Evolutionary conservation across 2,797 vertebrate species (phyloP), one percentile per base, ranked within the genome.

Genomic region (Mallotus villosus): DNA sequence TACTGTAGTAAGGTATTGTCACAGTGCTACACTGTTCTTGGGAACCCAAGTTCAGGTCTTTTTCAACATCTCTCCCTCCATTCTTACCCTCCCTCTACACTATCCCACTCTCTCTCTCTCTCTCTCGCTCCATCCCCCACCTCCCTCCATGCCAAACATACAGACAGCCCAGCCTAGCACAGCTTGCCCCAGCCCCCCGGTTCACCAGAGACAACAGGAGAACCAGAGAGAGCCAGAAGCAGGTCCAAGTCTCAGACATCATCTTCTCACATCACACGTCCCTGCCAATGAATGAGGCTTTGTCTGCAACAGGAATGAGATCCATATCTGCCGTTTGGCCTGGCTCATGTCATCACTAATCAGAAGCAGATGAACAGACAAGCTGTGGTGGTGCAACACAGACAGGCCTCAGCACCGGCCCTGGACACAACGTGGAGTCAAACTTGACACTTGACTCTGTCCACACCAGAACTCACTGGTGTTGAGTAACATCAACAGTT

Each of bases 231-330:
- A 80, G 71, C 8, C 24, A 49, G 74, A 78, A 81, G 68, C 55
- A 14, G 49, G 74, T 87, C 89, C 84, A 85, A 88, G 78, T 81
- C 76, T 63, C 69, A 79, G 81, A 80, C 90, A 88, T 87, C 60
- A 59, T 89, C 88, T 90, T 91, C 88, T 82, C 86, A 89, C 90
- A 90, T 90, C 83, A 85, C 82, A 86, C 78, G 73, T 77, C 82
- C 85, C 81, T 85, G 85, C 84, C 87, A 87, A 87, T 92, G 91
- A 92, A 93, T 91, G 82, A 92, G 86, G 85, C 92, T 92, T 93
- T 93, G 89, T 92, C 87, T 90, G 81, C 76, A 25, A 41, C 82
- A 88, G 89, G 81, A 90, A 90, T 87, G 84, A 92, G 92, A 93
- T 92, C 89, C 90, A 91, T 91, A 92, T 92, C 89, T 86, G 76